A percentile compares a stretch with the other conserved stretches of the same genome.
phyloP scores from a whole-genome alignment of 2,797 vertebrate species.

The Pangasius djambal region DNA sequence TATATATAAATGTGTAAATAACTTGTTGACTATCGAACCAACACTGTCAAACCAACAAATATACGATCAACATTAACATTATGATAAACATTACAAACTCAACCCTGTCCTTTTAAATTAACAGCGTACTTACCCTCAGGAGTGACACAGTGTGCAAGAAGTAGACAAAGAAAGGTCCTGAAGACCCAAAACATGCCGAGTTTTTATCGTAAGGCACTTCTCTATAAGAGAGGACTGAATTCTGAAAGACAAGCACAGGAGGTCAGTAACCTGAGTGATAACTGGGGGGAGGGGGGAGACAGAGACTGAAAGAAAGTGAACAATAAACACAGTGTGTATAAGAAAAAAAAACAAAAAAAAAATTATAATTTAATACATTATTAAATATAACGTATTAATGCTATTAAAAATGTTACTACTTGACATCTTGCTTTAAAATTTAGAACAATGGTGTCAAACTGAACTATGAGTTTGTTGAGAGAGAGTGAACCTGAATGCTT shows the following conservation, averaged over 20 bases:
- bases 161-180: constrained; percentile 54
- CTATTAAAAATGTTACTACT: neutral
- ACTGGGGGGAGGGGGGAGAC: constrained; percentile 24
- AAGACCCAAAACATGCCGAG: constrained; percentile 56
- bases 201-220: constrained; percentile 40
- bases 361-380: neutral
- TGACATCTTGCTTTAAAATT: neutral
- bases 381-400: neutral
- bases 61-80: neutral
- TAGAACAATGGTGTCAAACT: neutral
- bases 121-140: constrained; percentile 57
- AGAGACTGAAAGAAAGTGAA: neutral
- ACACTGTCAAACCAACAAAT: neutral
- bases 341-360: neutral
- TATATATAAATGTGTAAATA: neutral
- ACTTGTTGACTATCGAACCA: too few relatives aligned
- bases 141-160: constrained; percentile 40
- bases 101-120: too few relatives aligned
- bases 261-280: constrained; percentile 57
- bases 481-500: constrained; percentile 20
- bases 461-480: constrained; percentile 19
- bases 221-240: constrained; percentile 44
- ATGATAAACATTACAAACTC: neutral
- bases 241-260: constrained; percentile 44
- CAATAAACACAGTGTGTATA: neutral